Evolutionary conservation across 1,140 invertebrate species (phyloP).

Genomic region (Coenobita brevimanus): DNA sequence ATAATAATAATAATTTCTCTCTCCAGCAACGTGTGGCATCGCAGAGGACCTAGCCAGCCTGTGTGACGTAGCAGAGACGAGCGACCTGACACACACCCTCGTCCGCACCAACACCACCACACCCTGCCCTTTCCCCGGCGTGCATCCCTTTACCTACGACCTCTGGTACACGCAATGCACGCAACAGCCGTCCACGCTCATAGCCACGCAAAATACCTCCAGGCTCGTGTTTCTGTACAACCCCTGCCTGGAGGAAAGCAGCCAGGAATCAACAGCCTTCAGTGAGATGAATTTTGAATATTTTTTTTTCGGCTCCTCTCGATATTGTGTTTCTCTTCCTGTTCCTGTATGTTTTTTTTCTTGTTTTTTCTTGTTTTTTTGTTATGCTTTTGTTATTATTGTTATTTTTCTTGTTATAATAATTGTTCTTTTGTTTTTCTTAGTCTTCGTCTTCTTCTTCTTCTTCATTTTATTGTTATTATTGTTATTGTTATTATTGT

Average conservation of each 20-base stretch:
- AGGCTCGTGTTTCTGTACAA: conserved; percentile 16
- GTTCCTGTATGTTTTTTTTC: too few relatives aligned
- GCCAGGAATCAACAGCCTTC: not conserved
- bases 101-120: not conserved
- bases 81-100: not conserved
- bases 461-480: too few relatives aligned
- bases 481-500: too few relatives aligned
- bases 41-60: conserved; percentile 4
- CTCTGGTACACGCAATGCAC: not conserved
- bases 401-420: too few relatives aligned
- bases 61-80: not conserved
- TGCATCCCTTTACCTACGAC: conserved; percentile 37
- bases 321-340: too few relatives aligned
- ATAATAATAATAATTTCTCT: not conserved
- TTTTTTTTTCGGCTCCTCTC: too few relatives aligned
- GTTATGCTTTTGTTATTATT: too few relatives aligned
- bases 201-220: conserved; percentile 10
- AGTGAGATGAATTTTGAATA: too few relatives aligned
- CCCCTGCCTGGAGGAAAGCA: conserved; percentile 14
- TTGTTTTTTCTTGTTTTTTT: too few relatives aligned
- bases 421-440: too few relatives aligned
- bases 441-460: too few relatives aligned
- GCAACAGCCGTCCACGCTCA: conserved; percentile 13
- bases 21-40: conserved; percentile 7
- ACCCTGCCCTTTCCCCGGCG: conserved; percentile 36